Percentiles rank a stretch among this genome's conserved stretches.
These are phyloP conservation scores for Trachurus trachurus DNA, from an alignment of 2,797 vertebrate species.

Conservation along the genomic window DNA sequence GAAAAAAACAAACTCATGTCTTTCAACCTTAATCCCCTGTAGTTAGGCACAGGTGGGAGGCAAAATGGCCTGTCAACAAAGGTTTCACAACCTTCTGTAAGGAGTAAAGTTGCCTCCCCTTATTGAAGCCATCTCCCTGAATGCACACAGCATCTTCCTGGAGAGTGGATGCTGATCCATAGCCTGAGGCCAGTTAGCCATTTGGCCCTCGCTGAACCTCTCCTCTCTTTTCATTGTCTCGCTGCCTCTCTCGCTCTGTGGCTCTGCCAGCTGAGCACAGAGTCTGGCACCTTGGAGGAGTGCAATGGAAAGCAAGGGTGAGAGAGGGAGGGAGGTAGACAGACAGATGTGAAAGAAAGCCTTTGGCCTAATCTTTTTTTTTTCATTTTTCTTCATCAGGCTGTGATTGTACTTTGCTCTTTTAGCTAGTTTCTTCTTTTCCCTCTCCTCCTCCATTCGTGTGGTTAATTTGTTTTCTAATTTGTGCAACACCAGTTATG, in stretches of 20 bases:
- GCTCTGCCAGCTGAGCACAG: conserved; percentile 50
- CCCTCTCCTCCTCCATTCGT: too few relatives aligned
- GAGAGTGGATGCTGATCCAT: conserved; percentile 46
- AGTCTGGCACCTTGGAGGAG: conserved; percentile 40
- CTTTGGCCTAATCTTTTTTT: conserved; percentile 3
- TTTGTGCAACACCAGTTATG: not conserved
- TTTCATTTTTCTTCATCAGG: conserved; percentile 4
- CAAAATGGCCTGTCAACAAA: conserved; percentile 38
- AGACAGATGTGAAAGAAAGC: conserved; percentile 17
- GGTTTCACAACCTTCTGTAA: conserved; percentile 35
- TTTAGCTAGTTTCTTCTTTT: not conserved
- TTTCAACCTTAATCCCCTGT: conserved; percentile 20
- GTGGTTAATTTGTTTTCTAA: not conserved
- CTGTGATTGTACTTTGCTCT: conserved; percentile 7
- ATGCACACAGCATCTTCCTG: conserved; percentile 44
- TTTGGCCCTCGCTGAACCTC: conserved; percentile 63
- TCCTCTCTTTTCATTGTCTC: conserved; percentile 57
- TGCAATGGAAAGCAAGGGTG: conserved; percentile 11
- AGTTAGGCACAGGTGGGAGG: conserved; percentile 40
- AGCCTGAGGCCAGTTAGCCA: conserved; percentile 55
- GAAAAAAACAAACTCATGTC: not conserved
- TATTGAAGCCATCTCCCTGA: conserved; percentile 50
- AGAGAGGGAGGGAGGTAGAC: conserved; percentile 7
- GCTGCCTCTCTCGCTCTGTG: conserved; percentile 46
- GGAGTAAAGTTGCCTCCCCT: conserved; percentile 42